These are phyloP conservation scores for Heliconius hortense DNA, from an alignment of 2,888 invertebrate genomes.

Conservation along the genomic window DNA sequence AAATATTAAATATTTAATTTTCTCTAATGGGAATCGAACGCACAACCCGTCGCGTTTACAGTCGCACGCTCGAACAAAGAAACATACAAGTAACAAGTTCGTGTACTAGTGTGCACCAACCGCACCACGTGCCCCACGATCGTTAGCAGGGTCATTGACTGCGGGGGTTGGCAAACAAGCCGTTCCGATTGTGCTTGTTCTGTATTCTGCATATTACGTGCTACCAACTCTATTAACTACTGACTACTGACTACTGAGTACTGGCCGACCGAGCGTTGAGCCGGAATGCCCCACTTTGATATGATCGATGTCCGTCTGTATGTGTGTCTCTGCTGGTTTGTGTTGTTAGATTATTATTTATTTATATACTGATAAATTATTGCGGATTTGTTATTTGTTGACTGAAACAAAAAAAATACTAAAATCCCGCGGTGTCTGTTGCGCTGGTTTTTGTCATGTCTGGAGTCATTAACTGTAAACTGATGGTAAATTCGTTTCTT, in stretches of 20 bases:
- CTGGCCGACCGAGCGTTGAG: not conserved
- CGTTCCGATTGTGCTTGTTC: conserved; percentile 53
- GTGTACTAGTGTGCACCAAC: conserved; percentile 35
- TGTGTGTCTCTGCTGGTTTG: not conserved
- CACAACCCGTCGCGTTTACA: no score
- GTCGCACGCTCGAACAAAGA: not conserved
- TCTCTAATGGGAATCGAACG: no score
- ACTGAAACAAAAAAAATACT: no score
- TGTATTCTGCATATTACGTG: conserved; percentile 48
- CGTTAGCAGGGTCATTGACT: conserved; percentile 62
- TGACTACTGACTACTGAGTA: not conserved
- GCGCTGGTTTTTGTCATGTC: no score
- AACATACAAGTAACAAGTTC: not conserved
- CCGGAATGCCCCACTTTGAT: conserved; percentile 17
- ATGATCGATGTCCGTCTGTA: not conserved
- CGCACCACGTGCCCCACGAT: conserved; percentile 51
- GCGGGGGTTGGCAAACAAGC: conserved; percentile 51
- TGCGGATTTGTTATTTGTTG: no score
- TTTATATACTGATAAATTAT: no score
- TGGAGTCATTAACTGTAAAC: no score
- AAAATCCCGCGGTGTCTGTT: no score
- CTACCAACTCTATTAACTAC: conserved; percentile 28
- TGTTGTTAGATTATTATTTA: not conserved
- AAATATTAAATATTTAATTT: no score
- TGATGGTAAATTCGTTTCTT: no score